These are phyloP conservation scores for Rotaria macrura DNA, from an alignment of 2,888 invertebrate species.

Conservation along the genomic window DNA sequence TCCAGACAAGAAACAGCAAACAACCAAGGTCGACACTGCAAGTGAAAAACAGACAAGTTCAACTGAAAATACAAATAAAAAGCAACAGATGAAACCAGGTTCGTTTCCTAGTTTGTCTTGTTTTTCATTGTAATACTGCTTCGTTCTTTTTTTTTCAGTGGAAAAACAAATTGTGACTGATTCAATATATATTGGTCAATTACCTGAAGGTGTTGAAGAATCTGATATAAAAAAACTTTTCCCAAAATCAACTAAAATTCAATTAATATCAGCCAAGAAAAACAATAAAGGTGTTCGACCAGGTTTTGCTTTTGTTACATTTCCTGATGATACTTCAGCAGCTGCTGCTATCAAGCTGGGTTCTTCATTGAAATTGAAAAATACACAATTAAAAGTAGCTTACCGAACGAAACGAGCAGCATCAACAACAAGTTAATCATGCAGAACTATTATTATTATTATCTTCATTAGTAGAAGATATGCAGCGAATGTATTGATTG, in stretches of 20 bases:
- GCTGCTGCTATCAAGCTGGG: neutral
- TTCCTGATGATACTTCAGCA: neutral
- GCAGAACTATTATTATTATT: too few relatives aligned
- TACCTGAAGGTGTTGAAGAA: neutral
- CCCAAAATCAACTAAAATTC: neutral
- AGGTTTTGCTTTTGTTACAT: neutral
- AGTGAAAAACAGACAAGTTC: neutral
- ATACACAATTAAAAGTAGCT: neutral
- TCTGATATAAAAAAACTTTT: neutral
- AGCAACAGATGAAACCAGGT: neutral
- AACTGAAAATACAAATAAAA: too few relatives aligned
- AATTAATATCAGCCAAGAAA: neutral
- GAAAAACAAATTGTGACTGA: neutral
- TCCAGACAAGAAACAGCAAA: neutral
- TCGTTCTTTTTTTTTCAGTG: neutral
- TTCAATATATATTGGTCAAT: neutral
- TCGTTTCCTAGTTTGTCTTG: neutral
- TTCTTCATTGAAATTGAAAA: neutral
- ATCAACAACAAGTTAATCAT: neutral
- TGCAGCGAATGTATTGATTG: neutral
- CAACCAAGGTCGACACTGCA: neutral
- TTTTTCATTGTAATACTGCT: neutral
- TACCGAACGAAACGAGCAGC: neutral
- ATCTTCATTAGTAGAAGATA: neutral
- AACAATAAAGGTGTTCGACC: neutral